Evolutionary conservation across 2,113 vertebrate genomes (phyloP).

Genomic region (Hypanus sabinus): DNA sequence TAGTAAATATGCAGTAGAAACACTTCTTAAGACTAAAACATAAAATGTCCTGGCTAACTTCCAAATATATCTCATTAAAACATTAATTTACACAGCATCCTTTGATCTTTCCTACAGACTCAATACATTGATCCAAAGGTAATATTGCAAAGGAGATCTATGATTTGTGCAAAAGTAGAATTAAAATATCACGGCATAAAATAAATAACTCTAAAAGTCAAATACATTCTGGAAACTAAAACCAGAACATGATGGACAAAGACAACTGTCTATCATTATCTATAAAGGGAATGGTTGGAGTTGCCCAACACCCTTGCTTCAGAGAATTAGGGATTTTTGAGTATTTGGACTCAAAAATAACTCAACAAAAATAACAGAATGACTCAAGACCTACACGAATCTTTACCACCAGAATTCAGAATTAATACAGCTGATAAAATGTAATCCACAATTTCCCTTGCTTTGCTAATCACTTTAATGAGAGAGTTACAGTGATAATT

Average conservation of each 20-base stretch:
- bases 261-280: not conserved
- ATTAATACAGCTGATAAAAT: too few species aligned
- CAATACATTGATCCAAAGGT: not conserved
- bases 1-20: not conserved
- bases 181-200: not conserved
- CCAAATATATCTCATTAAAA: not conserved
- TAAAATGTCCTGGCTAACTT: not conserved
- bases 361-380: not conserved
- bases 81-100: not conserved
- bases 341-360: not conserved
- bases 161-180: not conserved
- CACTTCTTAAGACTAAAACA: not conserved
- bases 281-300: not conserved
- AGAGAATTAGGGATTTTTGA: not conserved
- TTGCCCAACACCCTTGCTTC: not conserved
- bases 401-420: not conserved
- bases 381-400: not conserved
- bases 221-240: not conserved
- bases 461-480: not conserved
- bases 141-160: not conserved
- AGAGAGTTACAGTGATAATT: not conserved
- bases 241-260: not conserved
- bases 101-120: not conserved
- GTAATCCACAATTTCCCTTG: not conserved
- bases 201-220: not conserved